Evolutionary conservation across 2,113 vertebrate genomes (phyloP), one percentile per base, ranked within the genome.

Genomic region (Epinephelus fuscoguttatus): DNA sequence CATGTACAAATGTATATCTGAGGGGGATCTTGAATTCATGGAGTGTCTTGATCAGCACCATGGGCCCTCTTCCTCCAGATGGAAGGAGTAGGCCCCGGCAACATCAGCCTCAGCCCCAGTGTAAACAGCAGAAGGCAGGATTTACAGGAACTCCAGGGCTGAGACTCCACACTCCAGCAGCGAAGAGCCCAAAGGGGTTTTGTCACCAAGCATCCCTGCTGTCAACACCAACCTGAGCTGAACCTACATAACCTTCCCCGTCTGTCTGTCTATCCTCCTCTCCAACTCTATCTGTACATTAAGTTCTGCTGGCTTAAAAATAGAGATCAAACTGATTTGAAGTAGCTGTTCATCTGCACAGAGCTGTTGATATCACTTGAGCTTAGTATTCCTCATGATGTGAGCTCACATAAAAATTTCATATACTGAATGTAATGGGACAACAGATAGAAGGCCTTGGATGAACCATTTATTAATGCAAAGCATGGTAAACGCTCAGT

Each of bases 121-220:
- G 92, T 93, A 94, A 95, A 94, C 93, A 94, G 89, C 93, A 95
- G 94, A 94, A 89, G 93, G 92, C 77, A 70, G 68, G 84, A 92
- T 92, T 94, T 90, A 88, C 94, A 93, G 88, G 87, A 87, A 90
- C 81, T 88, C 85, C 89, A 70, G 60, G 82, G 82, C 81, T 80
- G 81, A 90, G 71, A 64, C 83, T 71, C 81, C 56, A 76, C 84
- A 85, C 82, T 90, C 90, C 87, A 83, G 80, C 88, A 67, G 84
- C 89, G 88, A 30, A 85, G 82, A 87, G 64, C 86, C 85, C 84
- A 71, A 75, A 68, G 55, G 68, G 74, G 45, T 86, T 81, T 81
- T 75, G 72, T 82, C 81, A 91, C 88, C 91, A 87, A 84, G 80
- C 61, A 75, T 27, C 76, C 79, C 66, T 57, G 75, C 76, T 75